These are phyloP conservation scores for Enteromius unitaeniatus DNA, from an alignment of 2,797 vertebrate genomes.

Conservation along the genomic window DNA sequence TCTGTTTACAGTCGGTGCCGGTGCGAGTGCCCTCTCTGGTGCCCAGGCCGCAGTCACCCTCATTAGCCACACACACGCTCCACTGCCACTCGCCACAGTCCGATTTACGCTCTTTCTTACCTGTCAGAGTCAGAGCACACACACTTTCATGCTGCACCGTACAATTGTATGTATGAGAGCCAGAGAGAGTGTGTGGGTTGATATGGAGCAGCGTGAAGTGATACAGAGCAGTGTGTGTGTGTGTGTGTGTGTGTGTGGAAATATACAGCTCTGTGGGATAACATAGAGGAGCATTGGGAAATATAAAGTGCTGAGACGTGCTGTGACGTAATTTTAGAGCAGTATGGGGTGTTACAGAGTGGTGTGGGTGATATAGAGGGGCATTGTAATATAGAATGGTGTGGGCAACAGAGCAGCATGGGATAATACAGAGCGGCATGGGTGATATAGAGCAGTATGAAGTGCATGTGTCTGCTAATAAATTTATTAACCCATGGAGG, in stretches of 20 bases:
- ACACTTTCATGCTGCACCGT: constrained; percentile 19
- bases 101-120: constrained; percentile 93
- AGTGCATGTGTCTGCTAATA: no score
- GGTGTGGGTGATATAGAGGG: constrained; percentile 10
- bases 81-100: constrained; percentile 98
- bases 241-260: neutral
- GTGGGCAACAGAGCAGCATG: neutral
- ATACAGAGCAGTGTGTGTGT: neutral
- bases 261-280: neutral
- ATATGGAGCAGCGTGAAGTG: neutral
- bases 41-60: constrained; percentile 91
- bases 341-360: neutral
- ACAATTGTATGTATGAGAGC: neutral
- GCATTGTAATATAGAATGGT: neutral
- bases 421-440: neutral
- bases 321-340: neutral
- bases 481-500: no score
- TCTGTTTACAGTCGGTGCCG: constrained; percentile 92
- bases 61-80: constrained; percentile 95
- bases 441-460: neutral
- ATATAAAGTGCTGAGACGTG: neutral
- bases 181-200: neutral
- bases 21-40: constrained; percentile 92
- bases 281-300: neutral
- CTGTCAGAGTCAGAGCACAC: constrained; percentile 68